Conservation (phyloP, 2,113 vertebrate species). For the Gallinago media region DNA sequence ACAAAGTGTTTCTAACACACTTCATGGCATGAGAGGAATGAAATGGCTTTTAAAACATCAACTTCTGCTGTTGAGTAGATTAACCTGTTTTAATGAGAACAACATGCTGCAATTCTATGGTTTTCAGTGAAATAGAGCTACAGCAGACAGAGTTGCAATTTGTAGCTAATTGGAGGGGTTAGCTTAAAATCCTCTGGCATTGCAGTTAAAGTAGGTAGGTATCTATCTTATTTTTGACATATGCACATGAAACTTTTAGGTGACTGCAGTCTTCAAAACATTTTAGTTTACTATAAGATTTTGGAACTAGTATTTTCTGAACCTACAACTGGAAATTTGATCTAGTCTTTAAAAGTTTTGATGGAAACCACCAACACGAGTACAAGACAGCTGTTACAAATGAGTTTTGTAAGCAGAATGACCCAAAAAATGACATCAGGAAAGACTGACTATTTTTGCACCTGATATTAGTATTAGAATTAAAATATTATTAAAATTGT, state of each 20-base stretch:
- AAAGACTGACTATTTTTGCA: not conserved
- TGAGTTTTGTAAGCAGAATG: not conserved
- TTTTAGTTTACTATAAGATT: not conserved
- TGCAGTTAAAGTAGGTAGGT: not conserved
- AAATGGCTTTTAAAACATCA: not conserved
- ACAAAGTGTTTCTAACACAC: not conserved
- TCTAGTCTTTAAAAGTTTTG: not conserved
- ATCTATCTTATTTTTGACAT: not conserved
- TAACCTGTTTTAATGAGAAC: not conserved
- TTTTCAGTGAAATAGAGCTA: not conserved
- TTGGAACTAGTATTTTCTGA: not conserved
- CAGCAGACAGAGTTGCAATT: not conserved
- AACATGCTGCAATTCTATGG: fast-evolving
- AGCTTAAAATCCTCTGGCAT: not conserved
- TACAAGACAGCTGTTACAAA: not conserved
- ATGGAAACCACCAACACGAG: not conserved
- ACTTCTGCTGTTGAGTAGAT: not conserved
- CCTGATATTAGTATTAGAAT: not conserved
- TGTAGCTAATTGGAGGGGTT: not conserved
- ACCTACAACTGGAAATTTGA: not conserved
- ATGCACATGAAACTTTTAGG: not conserved
- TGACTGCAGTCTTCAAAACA: not conserved
- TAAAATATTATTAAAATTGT: constrained; percentile 12
- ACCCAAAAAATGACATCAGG: not conserved
- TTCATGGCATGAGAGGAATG: not conserved